Evolutionary conservation across 1,140 invertebrate genomes (phyloP), one percentile per base, ranked within the genome.

Genomic region (Aphaenogaster rudis): DNA sequence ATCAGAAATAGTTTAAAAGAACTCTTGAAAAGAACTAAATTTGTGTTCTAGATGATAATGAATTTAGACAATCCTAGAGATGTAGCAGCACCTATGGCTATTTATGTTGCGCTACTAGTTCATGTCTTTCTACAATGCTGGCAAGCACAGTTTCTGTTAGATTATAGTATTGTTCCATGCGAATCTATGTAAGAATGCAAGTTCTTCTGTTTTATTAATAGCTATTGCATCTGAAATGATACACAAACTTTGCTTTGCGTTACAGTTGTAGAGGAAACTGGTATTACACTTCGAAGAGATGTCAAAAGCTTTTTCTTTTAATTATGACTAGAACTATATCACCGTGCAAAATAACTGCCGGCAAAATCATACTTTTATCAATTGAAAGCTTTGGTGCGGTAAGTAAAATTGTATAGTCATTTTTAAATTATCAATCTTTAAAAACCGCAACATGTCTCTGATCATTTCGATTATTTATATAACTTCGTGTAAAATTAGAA

Each of bases 81-180:
- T 1, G 7, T 45, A 33, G 50, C 42, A 42, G 66, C 39, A 69
- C 79, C 50, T 57, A 0, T 81, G 9, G 21, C 79, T 33, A 45
- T 81, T 7, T 81, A 81, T 7, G 3, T 71, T 33, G 66, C 79
- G n/a, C 79, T 71, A 72, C 21, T 72, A 28, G 42, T 39, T 13
- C 66, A 81, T 33, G n/a, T 81, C 15, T 81, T 81, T n/a, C 15
- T 81, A 13, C 66, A 81, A 57, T 81, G 71, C 13, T 81, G 79
- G 64, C 79, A 81, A 86, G 88, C 89, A 86, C 90, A 86, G 82
- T 90, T 84, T 84, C 86, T 90, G 86, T 88, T 91, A 86, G 92
- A 91, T 86, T 91, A 92, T 87, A 89, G 91, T 90, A 87, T 85
- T 89, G 74, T 92, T 90, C 90, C 89, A 79, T 89, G 80, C 80